Evolutionary conservation across 2,888 invertebrate genomes (phyloP).

Genomic region (Pinctada fucata): DNA sequence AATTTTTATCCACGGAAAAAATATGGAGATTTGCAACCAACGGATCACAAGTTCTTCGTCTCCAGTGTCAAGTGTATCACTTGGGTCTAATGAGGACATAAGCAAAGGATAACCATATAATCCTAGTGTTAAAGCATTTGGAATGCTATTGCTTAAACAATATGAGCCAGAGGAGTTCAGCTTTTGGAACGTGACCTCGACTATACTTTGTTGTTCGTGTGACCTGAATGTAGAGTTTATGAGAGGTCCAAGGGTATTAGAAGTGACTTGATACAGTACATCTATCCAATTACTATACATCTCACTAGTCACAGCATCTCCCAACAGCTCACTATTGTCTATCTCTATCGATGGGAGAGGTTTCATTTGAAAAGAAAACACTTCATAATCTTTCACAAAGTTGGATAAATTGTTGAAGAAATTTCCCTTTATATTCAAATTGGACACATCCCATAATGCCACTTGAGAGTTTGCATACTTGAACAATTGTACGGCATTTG

Average conservation of each 20-base stretch:
- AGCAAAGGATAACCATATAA: constrained; percentile 92
- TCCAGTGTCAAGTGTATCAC: constrained; percentile 50
- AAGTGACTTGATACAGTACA: constrained; percentile 39
- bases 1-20: constrained; percentile 93
- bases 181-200: constrained; percentile 83
- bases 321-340: background rate
- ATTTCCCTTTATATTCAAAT: background rate
- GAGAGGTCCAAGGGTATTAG: constrained; percentile 33
- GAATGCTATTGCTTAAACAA: constrained; percentile 82
- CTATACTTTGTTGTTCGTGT: constrained; percentile 87
- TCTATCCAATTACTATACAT: constrained; percentile 48
- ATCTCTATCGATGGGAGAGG: constrained; percentile 13
- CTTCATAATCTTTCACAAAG: background rate
- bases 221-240: constrained; percentile 75
- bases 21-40: constrained; percentile 91
- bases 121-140: constrained; percentile 77
- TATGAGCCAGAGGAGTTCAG: constrained; percentile 84
- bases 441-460: constrained; percentile 87
- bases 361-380: background rate
- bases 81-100: constrained; percentile 85
- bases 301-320: constrained; percentile 16
- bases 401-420: background rate
- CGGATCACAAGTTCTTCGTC: constrained; percentile 80
- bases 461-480: constrained; percentile 83
- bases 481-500: constrained; percentile 28